Percentiles rank a stretch among this genome's conserved stretches.
phyloP scores from a whole-genome alignment of 2,797 vertebrate genomes.

The Loris lydekkerianus region DNA sequence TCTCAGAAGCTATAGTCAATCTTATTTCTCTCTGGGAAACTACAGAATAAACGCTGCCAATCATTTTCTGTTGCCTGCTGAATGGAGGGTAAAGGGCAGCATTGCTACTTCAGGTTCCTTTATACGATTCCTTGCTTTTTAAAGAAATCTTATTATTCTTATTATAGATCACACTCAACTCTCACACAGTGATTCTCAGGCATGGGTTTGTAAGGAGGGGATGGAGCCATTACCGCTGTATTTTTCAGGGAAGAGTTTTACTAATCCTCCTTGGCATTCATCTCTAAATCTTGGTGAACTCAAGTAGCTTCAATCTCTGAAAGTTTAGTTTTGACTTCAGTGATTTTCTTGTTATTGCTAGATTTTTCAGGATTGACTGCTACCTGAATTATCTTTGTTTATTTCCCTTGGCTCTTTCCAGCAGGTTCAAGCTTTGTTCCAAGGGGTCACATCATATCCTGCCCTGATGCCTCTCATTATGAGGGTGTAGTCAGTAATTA shows the following conservation, averaged over 20 bases:
- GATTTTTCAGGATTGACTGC: conserved; percentile 55
- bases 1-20: background rate
- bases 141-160: conserved; percentile 42
- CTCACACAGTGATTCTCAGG: background rate
- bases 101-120: background rate
- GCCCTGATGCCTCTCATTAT: conserved; percentile 31
- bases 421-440: conserved; percentile 31
- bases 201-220: background rate
- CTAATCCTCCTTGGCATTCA: conserved; percentile 74
- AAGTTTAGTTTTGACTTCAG: conserved; percentile 75
- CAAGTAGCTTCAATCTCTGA: conserved; percentile 67
- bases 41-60: background rate
- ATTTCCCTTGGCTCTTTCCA: conserved; percentile 55
- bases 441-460: background rate
- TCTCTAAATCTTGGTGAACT: conserved; percentile 46
- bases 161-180: background rate
- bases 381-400: conserved; percentile 59
- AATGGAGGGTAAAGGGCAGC: background rate
- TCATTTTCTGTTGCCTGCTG: background rate
- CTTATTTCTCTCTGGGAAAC: background rate
- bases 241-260: conserved; percentile 40
- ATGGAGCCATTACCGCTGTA: conserved; percentile 14
- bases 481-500: conserved; percentile 54
- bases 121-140: background rate
- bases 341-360: conserved; percentile 61